Evolutionary conservation across 2,888 invertebrate species (phyloP), one percentile per base, ranked within the genome.

Genomic region (Hypena proboscidalis): DNA sequence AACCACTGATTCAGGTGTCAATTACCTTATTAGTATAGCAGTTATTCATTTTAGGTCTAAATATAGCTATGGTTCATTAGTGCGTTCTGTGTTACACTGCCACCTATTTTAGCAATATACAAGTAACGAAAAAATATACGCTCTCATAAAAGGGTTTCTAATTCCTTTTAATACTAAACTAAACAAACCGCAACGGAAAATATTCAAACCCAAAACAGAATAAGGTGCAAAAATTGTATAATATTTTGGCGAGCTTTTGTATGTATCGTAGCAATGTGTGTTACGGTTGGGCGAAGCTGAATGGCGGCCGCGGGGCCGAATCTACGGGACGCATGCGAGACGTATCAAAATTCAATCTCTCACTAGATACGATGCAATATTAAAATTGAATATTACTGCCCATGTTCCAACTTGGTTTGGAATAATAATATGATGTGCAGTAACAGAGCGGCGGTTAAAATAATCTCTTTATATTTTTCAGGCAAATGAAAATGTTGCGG

Each of bases 311-410:
- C 67, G 57, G 66, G 65, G 60, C 62, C 53, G 74, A 63, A 66
- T 69, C 66, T 65, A 55, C 45, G 53, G 57, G 59, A 56, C 42
- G 58, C 66, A 59, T 57, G 61, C 54, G 62, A 69, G 59, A 75
- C 72, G 72, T 83, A 85, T 80, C 83, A 79, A 83, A 80, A 85
- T 86, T 83, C 82, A 85, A 86, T 86, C 79, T 85, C 80, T 78
- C 74, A 74, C 72, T 62, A 57, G 59, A 67, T 67, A 67, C 74
- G 74, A 69, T 72, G 74, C 70, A 79, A 82, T 87, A 85, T 84
- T 78, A 74, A 85, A 86, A 85, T 85, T 85, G 78, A 73, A 82
- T 84, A 76, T 71, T 43, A 66, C 50, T 57, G 51, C 36, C 40
- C 48, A 61, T 51, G 50, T 55, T 34, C 34, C 33, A 45, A 51